phyloP scores from a whole-genome alignment of 2,113 vertebrate genomes.

The Potamarius usumacintae region DNA sequence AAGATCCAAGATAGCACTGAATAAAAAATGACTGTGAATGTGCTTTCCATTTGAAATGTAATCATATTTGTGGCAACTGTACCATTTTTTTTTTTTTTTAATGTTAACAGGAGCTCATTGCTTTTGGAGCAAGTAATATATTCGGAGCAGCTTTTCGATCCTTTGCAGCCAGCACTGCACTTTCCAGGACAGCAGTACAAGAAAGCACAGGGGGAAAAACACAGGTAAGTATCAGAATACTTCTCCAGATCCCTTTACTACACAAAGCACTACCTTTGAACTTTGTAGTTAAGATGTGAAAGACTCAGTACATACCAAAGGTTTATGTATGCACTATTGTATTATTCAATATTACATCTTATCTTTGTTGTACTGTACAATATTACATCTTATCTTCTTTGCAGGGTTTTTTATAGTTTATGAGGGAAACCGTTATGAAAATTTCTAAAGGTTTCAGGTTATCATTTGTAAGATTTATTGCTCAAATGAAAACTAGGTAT shows the following conservation, averaged over 20 bases:
- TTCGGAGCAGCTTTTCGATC: slow-evolving; percentile 86
- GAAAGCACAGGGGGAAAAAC: slow-evolving; percentile 96
- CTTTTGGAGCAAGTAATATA: slow-evolving; percentile 90
- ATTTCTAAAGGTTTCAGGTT: slow-evolving; percentile 18
- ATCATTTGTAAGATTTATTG: slow-evolving; percentile 11
- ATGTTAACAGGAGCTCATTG: slow-evolving; percentile 84
- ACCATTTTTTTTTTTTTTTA: neutral
- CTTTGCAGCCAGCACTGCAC: slow-evolving; percentile 86
- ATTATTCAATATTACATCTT: neutral
- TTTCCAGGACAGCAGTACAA: slow-evolving; percentile 93
- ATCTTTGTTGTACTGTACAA: neutral
- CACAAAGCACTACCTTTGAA: slow-evolving; percentile 14
- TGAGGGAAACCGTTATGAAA: neutral
- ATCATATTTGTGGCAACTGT: neutral
- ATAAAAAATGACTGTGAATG: neutral
- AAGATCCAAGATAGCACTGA: slow-evolving; percentile 87
- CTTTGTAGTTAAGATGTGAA: neutral
- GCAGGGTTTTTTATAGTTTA: neutral
- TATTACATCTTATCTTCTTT: neutral
- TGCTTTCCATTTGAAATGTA: neutral
- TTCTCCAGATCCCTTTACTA: neutral
- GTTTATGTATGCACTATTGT: neutral
- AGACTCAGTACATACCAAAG: neutral
- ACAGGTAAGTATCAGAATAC: slow-evolving; percentile 75
- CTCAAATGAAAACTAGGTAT: neutral